These are phyloP conservation scores for Anolis apletophallus DNA, from an alignment of 2,797 vertebrate genomes.

Conservation along the genomic window DNA sequence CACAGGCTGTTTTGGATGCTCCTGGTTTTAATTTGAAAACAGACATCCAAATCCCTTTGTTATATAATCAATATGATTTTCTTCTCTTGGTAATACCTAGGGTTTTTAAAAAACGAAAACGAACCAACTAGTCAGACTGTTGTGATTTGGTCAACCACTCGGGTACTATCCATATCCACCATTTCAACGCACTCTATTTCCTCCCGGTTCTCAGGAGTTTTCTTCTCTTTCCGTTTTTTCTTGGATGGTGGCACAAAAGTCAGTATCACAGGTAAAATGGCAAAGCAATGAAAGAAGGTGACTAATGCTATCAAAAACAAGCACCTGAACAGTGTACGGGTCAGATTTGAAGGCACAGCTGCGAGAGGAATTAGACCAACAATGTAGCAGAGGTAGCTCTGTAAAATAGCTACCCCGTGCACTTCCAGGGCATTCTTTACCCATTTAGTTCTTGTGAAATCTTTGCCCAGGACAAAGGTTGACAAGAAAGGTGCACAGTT, in stretches of 20 bases:
- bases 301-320: slow-evolving; percentile 96
- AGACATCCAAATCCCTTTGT: slow-evolving; percentile 44
- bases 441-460: slow-evolving; percentile 97
- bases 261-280: slow-evolving; percentile 97
- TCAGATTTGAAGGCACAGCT: slow-evolving; percentile 96
- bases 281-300: slow-evolving; percentile 97
- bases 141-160: slow-evolving; percentile 98
- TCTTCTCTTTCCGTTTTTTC: slow-evolving; percentile 86
- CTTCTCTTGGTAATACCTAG: slow-evolving; percentile 77
- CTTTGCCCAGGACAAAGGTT: slow-evolving; percentile 93
- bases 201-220: slow-evolving; percentile 86
- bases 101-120: slow-evolving; percentile 65
- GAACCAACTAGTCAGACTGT: slow-evolving; percentile 88
- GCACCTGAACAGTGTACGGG: slow-evolving; percentile 97
- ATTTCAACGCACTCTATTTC: slow-evolving; percentile 98
- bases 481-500: slow-evolving; percentile 95
- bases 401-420: slow-evolving; percentile 95
- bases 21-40: slow-evolving; percentile 62
- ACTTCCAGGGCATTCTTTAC: slow-evolving; percentile 95
- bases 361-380: slow-evolving; percentile 94
- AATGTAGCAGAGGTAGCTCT: slow-evolving; percentile 95
- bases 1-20: slow-evolving; percentile 65
- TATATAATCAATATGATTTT: slow-evolving; percentile 60
- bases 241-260: slow-evolving; percentile 98
- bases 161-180: slow-evolving; percentile 95